Percentiles rank a stretch among this genome's conserved stretches.
phyloP scores from a whole-genome alignment of 2,113 vertebrate genomes.

The Setophaga coronata region DNA sequence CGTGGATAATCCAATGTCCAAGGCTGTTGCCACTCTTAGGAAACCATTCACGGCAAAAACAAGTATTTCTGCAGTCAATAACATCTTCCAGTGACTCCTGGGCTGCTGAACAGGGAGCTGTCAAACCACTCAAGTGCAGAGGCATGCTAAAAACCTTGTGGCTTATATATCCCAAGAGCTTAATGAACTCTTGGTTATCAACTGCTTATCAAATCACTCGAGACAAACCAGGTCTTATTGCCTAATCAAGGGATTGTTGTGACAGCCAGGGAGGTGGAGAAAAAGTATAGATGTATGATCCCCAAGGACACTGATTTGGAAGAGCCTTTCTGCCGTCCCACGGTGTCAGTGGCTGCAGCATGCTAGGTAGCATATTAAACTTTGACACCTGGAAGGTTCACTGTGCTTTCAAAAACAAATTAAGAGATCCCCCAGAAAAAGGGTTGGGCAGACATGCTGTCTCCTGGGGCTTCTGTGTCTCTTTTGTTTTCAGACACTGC shows the following conservation, averaged over 20 bases:
- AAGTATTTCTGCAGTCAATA: background rate
- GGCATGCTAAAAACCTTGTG: background rate
- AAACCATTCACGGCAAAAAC: background rate
- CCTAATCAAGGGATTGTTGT: slow-evolving; percentile 52
- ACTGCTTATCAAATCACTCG: slow-evolving; percentile 54
- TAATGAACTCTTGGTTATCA: slow-evolving; percentile 58
- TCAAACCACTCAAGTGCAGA: background rate
- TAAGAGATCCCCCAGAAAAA: background rate
- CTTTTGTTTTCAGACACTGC: slow-evolving; percentile 62
- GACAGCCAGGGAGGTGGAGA: slow-evolving; percentile 53
- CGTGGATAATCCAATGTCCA: slow-evolving; percentile 87
- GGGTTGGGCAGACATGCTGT: slow-evolving; percentile 64
- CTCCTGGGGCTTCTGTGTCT: slow-evolving; percentile 58
- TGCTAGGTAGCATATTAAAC: slow-evolving; percentile 55
- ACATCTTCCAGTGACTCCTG: slow-evolving; percentile 22
- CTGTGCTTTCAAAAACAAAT: slow-evolving; percentile 45
- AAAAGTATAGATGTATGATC: background rate
- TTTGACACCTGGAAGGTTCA: slow-evolving; percentile 40
- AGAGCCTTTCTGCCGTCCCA: background rate
- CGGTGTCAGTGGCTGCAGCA: background rate
- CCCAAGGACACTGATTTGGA: background rate
- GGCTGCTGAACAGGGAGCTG: background rate
- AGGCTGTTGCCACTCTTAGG: slow-evolving; percentile 43
- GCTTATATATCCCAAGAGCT: slow-evolving; percentile 54
- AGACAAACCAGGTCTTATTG: slow-evolving; percentile 44